A percentile compares a stretch with the other conserved stretches of the same genome.
Evolutionary conservation across 2,797 vertebrate species (phyloP).

Genomic region (Pangasius macronema): DNA sequence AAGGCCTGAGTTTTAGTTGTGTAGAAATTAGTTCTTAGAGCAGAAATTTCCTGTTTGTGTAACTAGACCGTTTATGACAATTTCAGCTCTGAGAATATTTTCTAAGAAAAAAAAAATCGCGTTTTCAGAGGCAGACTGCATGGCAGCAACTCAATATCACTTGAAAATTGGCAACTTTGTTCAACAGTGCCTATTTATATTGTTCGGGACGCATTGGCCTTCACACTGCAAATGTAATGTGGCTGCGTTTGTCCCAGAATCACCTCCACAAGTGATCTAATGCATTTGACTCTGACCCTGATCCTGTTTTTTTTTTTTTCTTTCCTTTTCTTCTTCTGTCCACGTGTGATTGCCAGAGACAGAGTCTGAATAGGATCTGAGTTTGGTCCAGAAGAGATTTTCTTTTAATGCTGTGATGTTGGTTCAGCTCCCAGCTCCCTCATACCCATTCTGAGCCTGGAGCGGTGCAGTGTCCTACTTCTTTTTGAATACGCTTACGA

Average conservation of each 20-base stretch:
- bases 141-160: not conserved
- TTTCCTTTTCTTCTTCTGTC: too few relatives aligned
- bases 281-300: not conserved
- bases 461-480: not conserved
- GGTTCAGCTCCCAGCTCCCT: not conserved
- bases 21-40: not conserved
- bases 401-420: not conserved
- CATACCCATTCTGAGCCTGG: not conserved
- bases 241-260: not conserved
- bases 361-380: not conserved
- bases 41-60: not conserved
- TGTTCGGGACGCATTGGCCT: not conserved
- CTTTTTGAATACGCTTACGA: not conserved
- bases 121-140: too few relatives aligned
- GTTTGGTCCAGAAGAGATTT: not conserved
- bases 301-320: not conserved
- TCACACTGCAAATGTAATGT: not conserved
- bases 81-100: not conserved
- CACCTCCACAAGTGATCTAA: not conserved
- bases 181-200: not conserved
- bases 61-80: not conserved
- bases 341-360: not conserved
- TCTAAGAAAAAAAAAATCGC: not conserved
- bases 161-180: not conserved
- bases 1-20: not conserved